Evolutionary conservation across 2,888 invertebrate species (phyloP).

Genomic region (Drosophila atroscutellata): DNA sequence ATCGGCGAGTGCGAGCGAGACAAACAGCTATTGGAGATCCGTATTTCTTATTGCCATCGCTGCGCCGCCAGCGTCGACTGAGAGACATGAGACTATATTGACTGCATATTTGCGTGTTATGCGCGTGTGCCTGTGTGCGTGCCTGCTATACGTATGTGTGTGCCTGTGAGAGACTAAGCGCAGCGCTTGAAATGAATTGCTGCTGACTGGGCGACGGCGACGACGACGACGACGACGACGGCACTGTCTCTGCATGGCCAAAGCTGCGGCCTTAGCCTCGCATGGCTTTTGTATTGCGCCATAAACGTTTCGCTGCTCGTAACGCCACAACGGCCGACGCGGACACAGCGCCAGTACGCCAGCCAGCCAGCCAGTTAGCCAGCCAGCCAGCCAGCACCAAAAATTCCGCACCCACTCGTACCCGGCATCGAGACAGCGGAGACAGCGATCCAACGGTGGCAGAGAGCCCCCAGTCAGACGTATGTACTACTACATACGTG

Average conservation of each 20-base stretch:
- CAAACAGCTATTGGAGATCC: conserved; percentile 49
- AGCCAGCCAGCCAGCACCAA: conserved; percentile 33
- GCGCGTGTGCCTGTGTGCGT: conserved; percentile 27
- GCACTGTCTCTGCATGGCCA: conserved; percentile 71
- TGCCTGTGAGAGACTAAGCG: conserved; percentile 53
- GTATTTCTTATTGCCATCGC: conserved; percentile 76
- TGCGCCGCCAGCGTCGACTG: conserved; percentile 53
- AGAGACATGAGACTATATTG: conserved; percentile 52
- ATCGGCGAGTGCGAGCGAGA: conserved; percentile 58
- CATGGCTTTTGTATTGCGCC: conserved; percentile 85
- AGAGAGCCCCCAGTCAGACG: conserved; percentile 37
- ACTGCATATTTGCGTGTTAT: conserved; percentile 54
- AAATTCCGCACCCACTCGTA: conserved; percentile 48
- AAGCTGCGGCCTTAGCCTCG: conserved; percentile 76
- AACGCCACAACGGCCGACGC: conserved; percentile 85
- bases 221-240: conserved; percentile 49
- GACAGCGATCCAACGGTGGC: conserved; percentile 52
- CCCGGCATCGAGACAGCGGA: conserved; percentile 49
- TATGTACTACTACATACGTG: conserved; percentile 8
- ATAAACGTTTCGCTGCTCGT: conserved; percentile 86
- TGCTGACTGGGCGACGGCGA: conserved; percentile 61
- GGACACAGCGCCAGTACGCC: conserved; percentile 65
- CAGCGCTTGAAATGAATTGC: conserved; percentile 78
- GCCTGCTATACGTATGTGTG: conserved; percentile 29
- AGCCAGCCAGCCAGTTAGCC: conserved; percentile 18